Base-by-base conservation (phyloP, 2,797 vertebrate genomes). In the Lepidocolaptes lacrymiger region DNA sequence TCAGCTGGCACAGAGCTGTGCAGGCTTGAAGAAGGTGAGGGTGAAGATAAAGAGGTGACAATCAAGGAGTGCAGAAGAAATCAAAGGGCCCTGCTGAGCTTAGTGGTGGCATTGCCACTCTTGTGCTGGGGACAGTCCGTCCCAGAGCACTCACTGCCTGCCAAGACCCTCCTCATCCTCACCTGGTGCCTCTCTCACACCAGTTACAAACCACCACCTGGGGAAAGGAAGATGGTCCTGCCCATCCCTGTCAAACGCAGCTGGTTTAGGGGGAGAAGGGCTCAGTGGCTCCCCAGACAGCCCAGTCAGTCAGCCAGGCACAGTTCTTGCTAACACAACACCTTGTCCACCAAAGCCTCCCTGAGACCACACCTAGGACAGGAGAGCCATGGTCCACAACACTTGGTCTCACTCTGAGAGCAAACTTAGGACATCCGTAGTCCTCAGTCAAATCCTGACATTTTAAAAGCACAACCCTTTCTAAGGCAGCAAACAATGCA, bases 401-500 rank as follows among this genome's bases (percentile, higher is more conserved):
- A 54, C 19, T 5, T 32, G 32, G 52, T 32, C 30, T 54, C 52
- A 54, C 34, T 24, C 23, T 17, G 17, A 54, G 41, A 49, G 66
- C 58, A 7, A 49, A 24, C 43, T 15, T 3, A 6, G 49, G 49
- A 10, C 18, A 67, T 10, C 26, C 71, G 6, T 0, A 7, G 27
- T 12, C 56, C 37, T 37, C 67, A 12, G 16, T 21, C 58, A 43
- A 2, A 41, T 5, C 67, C 36, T 55, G 63, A 30, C 79, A 9
- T 10, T 10, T 44, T 5, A 23, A 24, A 23, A 37, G 48, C 43
- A 48, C 34, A 20, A 24, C 41, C 58, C 43, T 8, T 0, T 7
- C 46, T 10, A 39, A 27, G 22, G 1, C 30, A 10, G 22, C 0
- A 10, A 37, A 28, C 21, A 3, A 5, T 2, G 7, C 21, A 2